Base-by-base conservation (phyloP, 2,888 invertebrate genomes). In the Ichneumoninae sp. region DNA sequence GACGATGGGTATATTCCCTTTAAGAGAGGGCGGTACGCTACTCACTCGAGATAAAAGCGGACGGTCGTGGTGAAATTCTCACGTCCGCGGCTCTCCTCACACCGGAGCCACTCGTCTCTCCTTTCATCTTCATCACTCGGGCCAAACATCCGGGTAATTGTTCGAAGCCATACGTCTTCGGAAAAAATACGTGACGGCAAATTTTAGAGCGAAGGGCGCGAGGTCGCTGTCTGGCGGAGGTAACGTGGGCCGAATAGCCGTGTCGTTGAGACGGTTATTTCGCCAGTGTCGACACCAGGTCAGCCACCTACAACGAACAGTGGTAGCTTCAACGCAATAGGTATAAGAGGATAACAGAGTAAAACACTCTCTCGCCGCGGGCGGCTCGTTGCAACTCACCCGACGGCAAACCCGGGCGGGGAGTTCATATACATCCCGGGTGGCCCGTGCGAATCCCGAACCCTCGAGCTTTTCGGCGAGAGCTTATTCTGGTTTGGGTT, bases 311-410 rank as follows among this genome's bases (percentile, higher is more conserved):
- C 13, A 57, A 63, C 63, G 33, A 63, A 63, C 63, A 36, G 63
- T 36, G 30, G 30, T 33, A 75, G 57, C 57, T 57, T 57, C 10
- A 22, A 57, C 26, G 22, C 66, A 26, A 36, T 33, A 33, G 33
- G 16, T 84, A 85, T 89, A 88, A 89, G 88, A 88, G 88, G 88
- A 90, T 90, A 88, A 90, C 88, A 88, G 89, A 86, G 86, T 89
- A 90, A 90, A 90, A 90, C 87, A 89, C 90, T 89, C 88, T 57
- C 57, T 57, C 57, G 26, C 57, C 57, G 26, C 57, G 26, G 57
- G 57, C 26, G 57, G 57, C 26, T 8, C 13, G 57, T 74, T 84
- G 66, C 19, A 73, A 73, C 81, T 63, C 63, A 36, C 63, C 36
- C 63, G 30, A 33, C 30, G 63, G 63, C 63, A 63, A 30, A 26